Evolutionary conservation across 2,113 vertebrate genomes (phyloP).

Genomic region (Anoplopoma fimbria): DNA sequence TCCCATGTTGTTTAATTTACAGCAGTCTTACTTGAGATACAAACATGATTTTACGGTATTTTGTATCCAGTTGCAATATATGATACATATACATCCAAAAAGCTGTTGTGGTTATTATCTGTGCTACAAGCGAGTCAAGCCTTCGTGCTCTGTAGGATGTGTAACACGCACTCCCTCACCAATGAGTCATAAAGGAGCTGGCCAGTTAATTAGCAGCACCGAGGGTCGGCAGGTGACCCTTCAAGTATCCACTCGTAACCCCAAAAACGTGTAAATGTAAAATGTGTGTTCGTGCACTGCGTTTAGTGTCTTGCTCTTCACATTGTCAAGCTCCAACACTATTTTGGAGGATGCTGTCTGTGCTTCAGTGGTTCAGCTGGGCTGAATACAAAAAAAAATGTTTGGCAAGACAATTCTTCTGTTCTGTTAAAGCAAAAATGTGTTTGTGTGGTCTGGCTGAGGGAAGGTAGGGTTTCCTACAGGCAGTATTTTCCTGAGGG

Average conservation of each 20-base stretch:
- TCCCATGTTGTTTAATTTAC: background rate
- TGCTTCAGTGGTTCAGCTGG: background rate
- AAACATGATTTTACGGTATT: background rate
- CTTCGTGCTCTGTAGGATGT: background rate
- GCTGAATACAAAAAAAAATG: background rate
- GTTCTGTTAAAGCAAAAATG: background rate
- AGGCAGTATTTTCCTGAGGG: constrained; percentile 30
- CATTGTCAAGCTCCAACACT: background rate
- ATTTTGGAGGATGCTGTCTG: background rate
- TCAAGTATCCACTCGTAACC: background rate
- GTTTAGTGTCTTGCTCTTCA: background rate
- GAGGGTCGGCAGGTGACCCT: background rate
- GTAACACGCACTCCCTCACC: background rate
- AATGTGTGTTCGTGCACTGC: background rate
- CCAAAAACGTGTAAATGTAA: background rate
- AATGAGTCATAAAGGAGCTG: background rate
- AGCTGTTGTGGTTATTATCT: background rate
- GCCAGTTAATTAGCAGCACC: background rate
- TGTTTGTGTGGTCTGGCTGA: constrained; percentile 18
- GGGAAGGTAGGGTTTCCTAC: background rate
- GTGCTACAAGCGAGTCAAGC: background rate
- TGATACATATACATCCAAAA: background rate
- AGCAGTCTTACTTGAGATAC: background rate
- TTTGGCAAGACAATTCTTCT: constrained; percentile 6
- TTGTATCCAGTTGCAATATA: background rate